These are phyloP conservation scores for Nixonia krombeini DNA, from an alignment of 1,140 invertebrate species.

Conservation along the genomic window DNA sequence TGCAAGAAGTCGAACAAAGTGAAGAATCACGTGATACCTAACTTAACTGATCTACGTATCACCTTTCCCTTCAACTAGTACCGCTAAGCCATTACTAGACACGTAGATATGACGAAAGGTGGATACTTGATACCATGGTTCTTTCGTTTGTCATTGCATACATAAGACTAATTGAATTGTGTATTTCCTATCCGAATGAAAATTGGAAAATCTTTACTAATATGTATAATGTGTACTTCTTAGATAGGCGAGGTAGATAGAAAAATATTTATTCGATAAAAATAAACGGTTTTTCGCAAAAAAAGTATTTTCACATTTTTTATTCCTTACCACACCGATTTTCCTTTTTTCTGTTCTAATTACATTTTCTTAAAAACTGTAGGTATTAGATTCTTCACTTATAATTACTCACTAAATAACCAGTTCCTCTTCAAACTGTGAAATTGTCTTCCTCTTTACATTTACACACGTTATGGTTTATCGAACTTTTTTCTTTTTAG, in stretches of 20 bases:
- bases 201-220: conserved; percentile 60
- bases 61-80: conserved; percentile 44
- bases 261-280: conserved; percentile 68
- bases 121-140: conserved; percentile 48
- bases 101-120: conserved; percentile 41
- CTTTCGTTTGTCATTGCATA: conserved; percentile 60
- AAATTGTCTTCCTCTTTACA: no score
- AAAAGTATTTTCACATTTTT: conserved; percentile 28
- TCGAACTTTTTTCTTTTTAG: no score
- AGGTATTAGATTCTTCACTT: no score
- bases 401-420: no score
- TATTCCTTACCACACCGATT: no score
- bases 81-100: conserved; percentile 42
- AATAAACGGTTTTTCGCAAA: conserved; percentile 64
- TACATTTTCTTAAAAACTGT: no score
- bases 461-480: no score
- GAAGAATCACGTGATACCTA: conserved; percentile 47
- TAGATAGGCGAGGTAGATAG: conserved; percentile 66
- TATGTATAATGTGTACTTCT: conserved; percentile 67
- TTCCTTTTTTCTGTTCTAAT: no score
- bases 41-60: conserved; percentile 38
- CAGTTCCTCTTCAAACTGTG: no score
- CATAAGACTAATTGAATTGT: conserved; percentile 62
- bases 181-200: conserved; percentile 58
- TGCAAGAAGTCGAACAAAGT: conserved; percentile 31